A percentile compares a stretch with the other conserved stretches of the same genome.
Conservation (phyloP, 2,113 vertebrate genomes). For the Cynocephalus volans region DNA sequence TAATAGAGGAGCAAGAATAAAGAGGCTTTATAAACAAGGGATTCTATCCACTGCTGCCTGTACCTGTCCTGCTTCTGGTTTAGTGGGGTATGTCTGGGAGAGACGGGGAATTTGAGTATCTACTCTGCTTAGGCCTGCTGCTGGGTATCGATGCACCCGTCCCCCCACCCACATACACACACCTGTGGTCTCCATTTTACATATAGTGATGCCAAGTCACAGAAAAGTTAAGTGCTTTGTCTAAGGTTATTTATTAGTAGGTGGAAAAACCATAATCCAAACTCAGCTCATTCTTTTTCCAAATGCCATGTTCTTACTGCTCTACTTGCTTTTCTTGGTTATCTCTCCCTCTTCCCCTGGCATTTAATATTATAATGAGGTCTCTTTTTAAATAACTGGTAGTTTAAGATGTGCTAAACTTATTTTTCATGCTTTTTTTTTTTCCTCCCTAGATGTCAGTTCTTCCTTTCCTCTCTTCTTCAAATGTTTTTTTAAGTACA, state of each 20-base stretch:
- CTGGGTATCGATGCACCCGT: too few species aligned
- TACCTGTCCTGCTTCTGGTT: background rate
- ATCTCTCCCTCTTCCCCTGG: background rate
- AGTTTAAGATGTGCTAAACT: background rate
- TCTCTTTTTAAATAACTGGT: background rate
- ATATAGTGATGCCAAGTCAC: background rate
- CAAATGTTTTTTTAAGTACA: background rate
- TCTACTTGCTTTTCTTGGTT: background rate
- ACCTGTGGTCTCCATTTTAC: background rate
- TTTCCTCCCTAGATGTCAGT: background rate
- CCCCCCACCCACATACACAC: rapidly evolving
- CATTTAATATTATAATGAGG: background rate
- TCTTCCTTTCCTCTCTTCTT: background rate
- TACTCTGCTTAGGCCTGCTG: background rate
- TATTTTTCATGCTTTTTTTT: background rate
- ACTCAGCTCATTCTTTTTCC: background rate
- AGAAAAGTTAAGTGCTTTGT: background rate
- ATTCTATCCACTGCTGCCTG: rapidly evolving
- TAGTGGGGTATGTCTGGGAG: too few species aligned
- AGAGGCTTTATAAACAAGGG: background rate
- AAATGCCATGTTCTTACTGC: rapidly evolving
- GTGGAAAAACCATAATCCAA: background rate
- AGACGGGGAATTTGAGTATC: background rate
- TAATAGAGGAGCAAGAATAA: too few species aligned
- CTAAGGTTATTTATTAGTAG: background rate